A percentile compares a stretch with the other conserved stretches of the same genome.
phyloP scores from a whole-genome alignment of 2,888 invertebrate species.

The Physocephala rufipes region DNA sequence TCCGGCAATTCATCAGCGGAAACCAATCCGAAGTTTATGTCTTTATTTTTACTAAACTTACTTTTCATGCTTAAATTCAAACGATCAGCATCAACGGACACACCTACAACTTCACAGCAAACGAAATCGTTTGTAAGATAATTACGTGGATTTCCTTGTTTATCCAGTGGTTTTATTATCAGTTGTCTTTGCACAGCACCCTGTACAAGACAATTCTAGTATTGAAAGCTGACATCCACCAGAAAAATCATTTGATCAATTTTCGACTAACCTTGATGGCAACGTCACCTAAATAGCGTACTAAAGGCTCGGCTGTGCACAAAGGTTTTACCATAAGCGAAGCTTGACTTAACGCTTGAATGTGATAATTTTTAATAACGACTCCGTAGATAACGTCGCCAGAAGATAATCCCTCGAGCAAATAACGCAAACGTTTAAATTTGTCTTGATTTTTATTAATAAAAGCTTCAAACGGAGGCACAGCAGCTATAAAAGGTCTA shows the following conservation, averaged over 20 bases:
- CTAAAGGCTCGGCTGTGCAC: conserved; percentile 81
- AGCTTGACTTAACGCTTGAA: conserved; percentile 72
- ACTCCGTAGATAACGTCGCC: conserved; percentile 83
- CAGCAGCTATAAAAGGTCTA: conserved; percentile 55
- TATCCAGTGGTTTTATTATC: conserved; percentile 33
- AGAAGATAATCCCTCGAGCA: conserved; percentile 76
- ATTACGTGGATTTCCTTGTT: conserved; percentile 68
- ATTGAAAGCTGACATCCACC: too few species aligned
- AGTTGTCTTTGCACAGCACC: conserved; percentile 14
- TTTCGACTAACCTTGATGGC: conserved; percentile 80
- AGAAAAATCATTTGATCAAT: neutral
- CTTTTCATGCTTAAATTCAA: conserved; percentile 89
- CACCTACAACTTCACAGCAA: conserved; percentile 88
- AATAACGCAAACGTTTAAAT: conserved; percentile 78
- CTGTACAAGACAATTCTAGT: conserved; percentile 35
- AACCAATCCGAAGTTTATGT: conserved; percentile 83
- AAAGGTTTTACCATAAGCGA: conserved; percentile 74
- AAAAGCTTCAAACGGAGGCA: conserved; percentile 89
- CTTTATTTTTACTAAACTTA: conserved; percentile 75
- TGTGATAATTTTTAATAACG: conserved; percentile 73
- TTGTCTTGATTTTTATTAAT: conserved; percentile 76
- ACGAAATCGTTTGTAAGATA: conserved; percentile 86
- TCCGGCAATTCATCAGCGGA: conserved; percentile 83
- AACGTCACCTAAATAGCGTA: conserved; percentile 85
- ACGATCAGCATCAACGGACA: conserved; percentile 86